Evolutionary conservation across 2,888 invertebrate genomes (phyloP).

Genomic region (Myopa tessellatipennis): DNA sequence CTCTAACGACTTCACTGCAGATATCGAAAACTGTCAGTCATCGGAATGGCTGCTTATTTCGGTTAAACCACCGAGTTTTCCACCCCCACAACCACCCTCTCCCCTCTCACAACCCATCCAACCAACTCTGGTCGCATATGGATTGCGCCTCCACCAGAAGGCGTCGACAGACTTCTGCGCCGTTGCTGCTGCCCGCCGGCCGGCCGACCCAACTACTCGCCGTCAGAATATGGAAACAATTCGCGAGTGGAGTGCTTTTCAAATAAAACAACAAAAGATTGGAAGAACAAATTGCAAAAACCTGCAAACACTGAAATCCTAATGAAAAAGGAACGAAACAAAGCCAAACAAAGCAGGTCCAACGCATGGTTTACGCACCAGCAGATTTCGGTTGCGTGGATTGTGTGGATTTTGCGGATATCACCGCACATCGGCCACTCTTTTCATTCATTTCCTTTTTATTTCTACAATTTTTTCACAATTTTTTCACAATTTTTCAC

Average conservation of each 20-base stretch:
- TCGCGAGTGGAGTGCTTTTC: slow-evolving; percentile 68
- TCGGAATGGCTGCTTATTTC: background rate
- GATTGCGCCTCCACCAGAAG: background rate
- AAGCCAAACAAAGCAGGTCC: slow-evolving; percentile 47
- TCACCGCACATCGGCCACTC: background rate
- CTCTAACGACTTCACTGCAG: background rate
- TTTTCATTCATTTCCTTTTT: slow-evolving; percentile 49
- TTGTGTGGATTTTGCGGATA: slow-evolving; percentile 19
- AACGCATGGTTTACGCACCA: slow-evolving; percentile 62
- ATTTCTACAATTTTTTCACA: slow-evolving; percentile 43
- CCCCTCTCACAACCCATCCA: no score
- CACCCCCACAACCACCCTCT: no score
- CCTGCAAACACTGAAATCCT: slow-evolving; percentile 27
- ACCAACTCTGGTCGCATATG: no score
- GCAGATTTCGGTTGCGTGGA: slow-evolving; percentile 62
- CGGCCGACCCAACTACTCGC: background rate
- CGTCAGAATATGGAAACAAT: slow-evolving; percentile 60
- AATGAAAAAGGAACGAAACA: slow-evolving; percentile 53
- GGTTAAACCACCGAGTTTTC: background rate
- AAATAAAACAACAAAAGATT: slow-evolving; percentile 57
- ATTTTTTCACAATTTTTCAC: slow-evolving; percentile 32
- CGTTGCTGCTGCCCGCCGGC: background rate
- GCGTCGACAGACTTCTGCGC: background rate
- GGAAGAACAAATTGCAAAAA: slow-evolving; percentile 34
- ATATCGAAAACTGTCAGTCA: background rate